phyloP scores from a whole-genome alignment of 1,140 invertebrate genomes.

The Drosophila varians region DNA sequence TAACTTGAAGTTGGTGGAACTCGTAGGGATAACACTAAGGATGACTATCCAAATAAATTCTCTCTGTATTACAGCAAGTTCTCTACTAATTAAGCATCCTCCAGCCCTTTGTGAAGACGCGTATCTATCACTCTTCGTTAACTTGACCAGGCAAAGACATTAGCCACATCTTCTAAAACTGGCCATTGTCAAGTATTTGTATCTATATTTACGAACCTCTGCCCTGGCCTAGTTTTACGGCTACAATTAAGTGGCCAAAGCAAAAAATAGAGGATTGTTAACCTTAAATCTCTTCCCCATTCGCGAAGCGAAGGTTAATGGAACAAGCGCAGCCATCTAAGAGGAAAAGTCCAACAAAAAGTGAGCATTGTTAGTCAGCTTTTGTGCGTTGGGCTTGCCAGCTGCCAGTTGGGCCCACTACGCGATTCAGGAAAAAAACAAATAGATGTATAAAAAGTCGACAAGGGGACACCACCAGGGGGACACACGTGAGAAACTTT shows the following conservation, averaged over 20 bases:
- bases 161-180: neutral
- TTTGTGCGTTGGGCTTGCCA: conserved; percentile 40
- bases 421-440: conserved; percentile 12
- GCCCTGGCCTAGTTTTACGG: conserved; percentile 59
- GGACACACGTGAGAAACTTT: conserved; percentile 69
- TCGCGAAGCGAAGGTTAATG: conserved; percentile 43
- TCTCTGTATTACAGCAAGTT: neutral
- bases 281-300: conserved; percentile 58
- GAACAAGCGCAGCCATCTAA: conserved; percentile 46
- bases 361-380: conserved; percentile 57
- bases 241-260: conserved; percentile 59
- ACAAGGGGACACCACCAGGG: conserved; percentile 14
- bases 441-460: conserved; percentile 6
- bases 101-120: neutral
- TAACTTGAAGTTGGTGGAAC: neutral
- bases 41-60: neutral
- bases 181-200: neutral
- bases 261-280: conserved; percentile 56
- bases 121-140: conserved; percentile 1
- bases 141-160: neutral
- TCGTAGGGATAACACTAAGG: too few relatives aligned
- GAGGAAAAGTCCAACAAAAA: conserved; percentile 30
- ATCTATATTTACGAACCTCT: conserved; percentile 39
- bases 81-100: neutral
- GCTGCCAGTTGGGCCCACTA: conserved; percentile 30